Evolutionary conservation across 1,140 invertebrate genomes (phyloP).

Genomic region (Heliconius nattereri): DNA sequence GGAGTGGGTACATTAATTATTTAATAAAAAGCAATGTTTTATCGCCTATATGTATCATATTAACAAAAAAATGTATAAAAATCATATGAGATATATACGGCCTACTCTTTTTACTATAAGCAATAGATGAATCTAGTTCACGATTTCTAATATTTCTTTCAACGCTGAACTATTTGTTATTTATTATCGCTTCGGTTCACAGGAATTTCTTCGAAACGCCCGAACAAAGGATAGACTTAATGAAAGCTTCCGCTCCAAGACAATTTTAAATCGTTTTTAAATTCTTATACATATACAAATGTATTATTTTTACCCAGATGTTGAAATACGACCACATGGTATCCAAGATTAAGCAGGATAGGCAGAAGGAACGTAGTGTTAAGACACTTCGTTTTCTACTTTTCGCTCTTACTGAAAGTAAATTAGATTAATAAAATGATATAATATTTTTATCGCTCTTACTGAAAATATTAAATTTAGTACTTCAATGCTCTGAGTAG

Average conservation of each 20-base stretch:
- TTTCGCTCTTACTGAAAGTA: too few species aligned
- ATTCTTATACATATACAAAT: conserved; percentile 18
- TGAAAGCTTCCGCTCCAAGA: conserved; percentile 20
- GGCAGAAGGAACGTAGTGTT: too few species aligned
- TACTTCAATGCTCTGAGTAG: too few species aligned
- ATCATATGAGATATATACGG: background rate
- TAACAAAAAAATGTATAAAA: background rate
- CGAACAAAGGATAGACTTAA: conserved; percentile 21
- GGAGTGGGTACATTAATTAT: too few species aligned
- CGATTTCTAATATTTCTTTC: conserved; percentile 26
- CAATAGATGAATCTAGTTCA: conserved; percentile 14
- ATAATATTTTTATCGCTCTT: too few species aligned
- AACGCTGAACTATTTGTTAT: conserved; percentile 9
- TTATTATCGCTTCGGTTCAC: conserved; percentile 2
- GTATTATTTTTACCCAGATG: background rate
- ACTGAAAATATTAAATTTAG: too few species aligned
- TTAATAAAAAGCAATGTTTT: too few species aligned
- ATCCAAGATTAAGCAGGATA: too few species aligned
- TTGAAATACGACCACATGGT: too few species aligned
- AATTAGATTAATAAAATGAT: too few species aligned
- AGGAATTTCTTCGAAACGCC: conserved; percentile 13
- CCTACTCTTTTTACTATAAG: background rate
- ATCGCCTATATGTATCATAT: background rate
- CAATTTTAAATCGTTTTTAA: conserved; percentile 12
- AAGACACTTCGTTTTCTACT: too few species aligned